These are phyloP conservation scores for Takifugu rubripes DNA, from an alignment of 2,797 vertebrate genomes.

Conservation along the genomic window DNA sequence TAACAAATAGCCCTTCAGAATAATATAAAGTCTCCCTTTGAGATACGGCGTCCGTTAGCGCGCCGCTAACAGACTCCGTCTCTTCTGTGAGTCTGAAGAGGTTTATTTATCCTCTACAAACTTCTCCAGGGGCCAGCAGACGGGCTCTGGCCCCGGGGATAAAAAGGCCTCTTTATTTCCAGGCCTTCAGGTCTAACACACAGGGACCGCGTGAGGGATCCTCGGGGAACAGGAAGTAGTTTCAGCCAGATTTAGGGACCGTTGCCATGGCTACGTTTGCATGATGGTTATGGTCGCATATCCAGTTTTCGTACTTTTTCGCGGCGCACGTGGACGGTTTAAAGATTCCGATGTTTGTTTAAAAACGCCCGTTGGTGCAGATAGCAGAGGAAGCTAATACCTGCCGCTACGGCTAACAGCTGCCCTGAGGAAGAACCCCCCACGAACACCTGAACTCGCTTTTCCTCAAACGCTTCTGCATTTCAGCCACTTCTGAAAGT, in stretches of 20 bases:
- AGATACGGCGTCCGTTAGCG: conserved; percentile 39
- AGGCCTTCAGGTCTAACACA: conserved; percentile 41
- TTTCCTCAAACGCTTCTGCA: conserved; percentile 49
- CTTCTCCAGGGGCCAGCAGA: conserved; percentile 53
- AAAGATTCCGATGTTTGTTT: no score
- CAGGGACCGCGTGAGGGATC: conserved; percentile 20
- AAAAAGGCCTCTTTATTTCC: conserved; percentile 67
- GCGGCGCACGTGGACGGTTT: no score
- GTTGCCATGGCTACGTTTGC: conserved; percentile 23
- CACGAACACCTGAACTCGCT: conserved; percentile 16
- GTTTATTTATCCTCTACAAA: conserved; percentile 74
- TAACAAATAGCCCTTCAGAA: conserved; percentile 67
- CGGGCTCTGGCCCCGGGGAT: conserved; percentile 51
- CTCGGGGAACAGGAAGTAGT: conserved; percentile 33
- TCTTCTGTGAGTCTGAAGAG: conserved; percentile 63
- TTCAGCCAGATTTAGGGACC: conserved; percentile 20
- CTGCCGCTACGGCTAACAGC: no score
- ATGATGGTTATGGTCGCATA: conserved; percentile 13
- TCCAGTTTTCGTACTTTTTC: neutral
- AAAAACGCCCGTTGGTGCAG: no score
- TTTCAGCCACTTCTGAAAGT: conserved; percentile 40
- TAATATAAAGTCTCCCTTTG: conserved; percentile 63
- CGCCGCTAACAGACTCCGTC: conserved; percentile 45
- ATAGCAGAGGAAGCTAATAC: no score
- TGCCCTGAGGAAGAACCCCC: neutral